Percentiles rank a stretch among this genome's conserved stretches.
Conservation (phyloP, 2,888 invertebrate species). For the Mesorhabditis belari region DNA sequence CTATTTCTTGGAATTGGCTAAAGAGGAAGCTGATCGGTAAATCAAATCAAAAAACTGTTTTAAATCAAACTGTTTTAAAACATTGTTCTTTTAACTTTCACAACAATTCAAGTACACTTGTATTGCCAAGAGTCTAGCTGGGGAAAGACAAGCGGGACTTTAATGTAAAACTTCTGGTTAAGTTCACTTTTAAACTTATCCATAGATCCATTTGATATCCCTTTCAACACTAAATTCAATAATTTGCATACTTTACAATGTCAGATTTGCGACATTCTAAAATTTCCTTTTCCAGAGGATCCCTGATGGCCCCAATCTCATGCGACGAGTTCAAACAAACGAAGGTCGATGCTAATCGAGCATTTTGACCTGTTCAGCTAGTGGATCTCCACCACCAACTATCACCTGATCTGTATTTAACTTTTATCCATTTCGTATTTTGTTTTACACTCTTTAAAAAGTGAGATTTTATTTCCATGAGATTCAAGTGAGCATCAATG, state of each 20-base stretch:
- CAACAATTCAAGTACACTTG: constrained; percentile 40
- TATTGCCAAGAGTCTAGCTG: constrained; percentile 41
- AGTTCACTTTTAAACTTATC: too few relatives aligned
- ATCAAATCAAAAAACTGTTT: too few relatives aligned
- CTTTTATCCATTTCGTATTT: too few relatives aligned
- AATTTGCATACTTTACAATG: too few relatives aligned
- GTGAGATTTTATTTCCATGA: too few relatives aligned
- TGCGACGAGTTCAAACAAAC: constrained; percentile 31
- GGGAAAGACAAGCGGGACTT: constrained; percentile 59
- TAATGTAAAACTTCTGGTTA: constrained; percentile 59
- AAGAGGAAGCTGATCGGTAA: constrained; percentile 24
- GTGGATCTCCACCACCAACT: constrained; percentile 54
- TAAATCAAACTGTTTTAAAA: too few relatives aligned
- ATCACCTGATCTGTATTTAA: constrained; percentile 57
- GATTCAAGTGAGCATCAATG: too few relatives aligned
- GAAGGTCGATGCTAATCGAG: constrained; percentile 52
- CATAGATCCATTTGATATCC: too few relatives aligned
- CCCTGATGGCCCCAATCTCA: constrained; percentile 47
- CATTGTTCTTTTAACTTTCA: too few relatives aligned
- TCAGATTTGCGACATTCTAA: not conserved
- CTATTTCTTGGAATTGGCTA: constrained; percentile 34
- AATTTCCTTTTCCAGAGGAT: constrained; percentile 20
- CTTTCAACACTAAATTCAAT: too few relatives aligned
- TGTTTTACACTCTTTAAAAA: too few relatives aligned
- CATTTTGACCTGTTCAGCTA: constrained; percentile 54